phyloP scores from a whole-genome alignment of 1,140 invertebrate genomes.

The Aphaenogaster rudis region DNA sequence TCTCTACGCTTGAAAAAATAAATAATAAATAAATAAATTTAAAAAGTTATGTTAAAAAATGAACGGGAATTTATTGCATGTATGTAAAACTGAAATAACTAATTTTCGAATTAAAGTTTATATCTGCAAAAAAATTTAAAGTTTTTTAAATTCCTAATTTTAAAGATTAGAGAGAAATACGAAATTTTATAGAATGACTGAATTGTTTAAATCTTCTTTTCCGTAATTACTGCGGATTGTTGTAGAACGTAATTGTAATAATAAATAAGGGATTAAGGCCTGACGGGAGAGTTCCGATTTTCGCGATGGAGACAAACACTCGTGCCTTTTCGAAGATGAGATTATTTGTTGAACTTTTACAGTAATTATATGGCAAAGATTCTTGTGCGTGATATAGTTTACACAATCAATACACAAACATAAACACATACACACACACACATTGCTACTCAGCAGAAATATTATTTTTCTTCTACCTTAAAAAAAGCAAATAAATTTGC shows the following conservation, averaged over 20 bases:
- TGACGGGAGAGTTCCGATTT: constrained; percentile 52
- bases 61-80: neutral
- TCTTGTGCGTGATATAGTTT: constrained; percentile 39
- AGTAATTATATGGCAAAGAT: constrained; percentile 31
- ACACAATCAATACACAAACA: neutral
- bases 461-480: constrained; percentile 44
- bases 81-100: neutral
- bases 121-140: constrained; percentile 7
- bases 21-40: neutral
- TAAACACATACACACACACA: neutral
- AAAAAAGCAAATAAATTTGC: constrained; percentile 24
- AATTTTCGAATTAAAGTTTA: constrained; percentile 8
- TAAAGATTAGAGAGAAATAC: neutral
- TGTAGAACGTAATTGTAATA: constrained; percentile 2
- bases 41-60: constrained; percentile 34
- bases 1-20: neutral
- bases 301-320: constrained; percentile 62
- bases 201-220: neutral
- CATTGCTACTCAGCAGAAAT: constrained; percentile 42
- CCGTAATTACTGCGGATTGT: neutral
- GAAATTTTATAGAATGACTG: neutral
- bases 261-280: constrained; percentile 2
- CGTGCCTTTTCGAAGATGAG: constrained; percentile 77
- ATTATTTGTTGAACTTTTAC: constrained; percentile 69
- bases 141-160: neutral